Conservation (phyloP, 2,888 invertebrate genomes). For the Phengaris arion region DNA sequence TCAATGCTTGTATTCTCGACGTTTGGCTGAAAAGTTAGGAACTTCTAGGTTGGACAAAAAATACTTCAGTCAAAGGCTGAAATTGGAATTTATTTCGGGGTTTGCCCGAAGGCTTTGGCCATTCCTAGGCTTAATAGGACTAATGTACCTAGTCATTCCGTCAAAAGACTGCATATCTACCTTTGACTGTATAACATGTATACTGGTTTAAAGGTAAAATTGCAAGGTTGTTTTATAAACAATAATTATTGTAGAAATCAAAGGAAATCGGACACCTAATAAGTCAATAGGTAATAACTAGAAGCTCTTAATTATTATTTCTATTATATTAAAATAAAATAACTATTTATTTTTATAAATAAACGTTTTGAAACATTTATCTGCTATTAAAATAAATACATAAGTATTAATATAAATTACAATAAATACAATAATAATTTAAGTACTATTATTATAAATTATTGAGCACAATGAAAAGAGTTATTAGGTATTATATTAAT, state of each 20-base stretch:
- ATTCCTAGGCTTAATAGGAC: too few species aligned
- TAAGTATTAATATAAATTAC: neutral
- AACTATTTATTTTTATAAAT: slow-evolving; percentile 2
- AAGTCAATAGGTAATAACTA: neutral
- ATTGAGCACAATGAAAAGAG: neutral
- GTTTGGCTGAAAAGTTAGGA: too few species aligned
- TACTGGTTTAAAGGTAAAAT: neutral
- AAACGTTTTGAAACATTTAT: slow-evolving; percentile 11
- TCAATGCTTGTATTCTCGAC: too few species aligned
- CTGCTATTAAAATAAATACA: slow-evolving; percentile 4
- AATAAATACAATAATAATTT: slow-evolving; percentile 14
- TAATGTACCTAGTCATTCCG: too few species aligned
- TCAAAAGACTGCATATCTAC: too few species aligned
- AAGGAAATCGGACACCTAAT: neutral
- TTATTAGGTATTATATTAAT: slow-evolving; percentile 13
- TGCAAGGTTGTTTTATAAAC: slow-evolving; percentile 11
- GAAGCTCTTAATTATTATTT: slow-evolving; percentile 1
- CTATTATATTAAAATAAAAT: slow-evolving; percentile 8
- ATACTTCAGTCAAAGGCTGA: too few species aligned
- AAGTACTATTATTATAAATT: slow-evolving; percentile 8
- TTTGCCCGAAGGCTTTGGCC: too few species aligned
- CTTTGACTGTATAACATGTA: too few species aligned
- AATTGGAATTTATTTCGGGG: too few species aligned
- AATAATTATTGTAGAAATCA: slow-evolving; percentile 19
- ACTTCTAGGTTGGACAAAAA: too few species aligned